Evolutionary conservation across 2,888 invertebrate species (phyloP).

Genomic region (Aquatica leii): DNA sequence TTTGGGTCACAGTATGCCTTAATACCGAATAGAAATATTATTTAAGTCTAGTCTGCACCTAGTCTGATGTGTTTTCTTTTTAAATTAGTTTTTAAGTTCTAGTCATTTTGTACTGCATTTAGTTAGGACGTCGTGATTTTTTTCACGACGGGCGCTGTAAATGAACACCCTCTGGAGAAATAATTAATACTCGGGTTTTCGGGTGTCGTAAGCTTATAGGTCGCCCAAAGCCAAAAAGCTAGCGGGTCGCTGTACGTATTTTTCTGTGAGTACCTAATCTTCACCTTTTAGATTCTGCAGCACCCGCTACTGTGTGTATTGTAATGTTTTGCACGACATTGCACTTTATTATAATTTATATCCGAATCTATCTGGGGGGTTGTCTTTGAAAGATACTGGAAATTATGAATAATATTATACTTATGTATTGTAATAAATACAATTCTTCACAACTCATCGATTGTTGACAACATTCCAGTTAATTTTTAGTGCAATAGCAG

Average conservation of each 20-base stretch:
- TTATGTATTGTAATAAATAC: slow-evolving; percentile 43
- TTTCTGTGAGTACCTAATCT: slow-evolving; percentile 43
- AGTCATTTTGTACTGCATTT: slow-evolving; percentile 50
- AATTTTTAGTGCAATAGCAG: slow-evolving; percentile 59
- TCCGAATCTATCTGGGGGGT: slow-evolving; percentile 41
- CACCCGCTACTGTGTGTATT: slow-evolving; percentile 53
- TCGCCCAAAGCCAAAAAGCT: slow-evolving; percentile 21
- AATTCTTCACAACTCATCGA: slow-evolving; percentile 48
- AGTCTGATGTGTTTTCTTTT: slow-evolving; percentile 50
- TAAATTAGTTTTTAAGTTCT: slow-evolving; percentile 51
- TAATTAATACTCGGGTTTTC: slow-evolving; percentile 31
- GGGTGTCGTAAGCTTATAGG: slow-evolving; percentile 19
- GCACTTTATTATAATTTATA: slow-evolving; percentile 51
- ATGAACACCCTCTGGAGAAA: slow-evolving; percentile 36
- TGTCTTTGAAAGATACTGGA: slow-evolving; percentile 33
- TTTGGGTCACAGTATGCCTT: slow-evolving; percentile 59
- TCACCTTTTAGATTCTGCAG: slow-evolving; percentile 45
- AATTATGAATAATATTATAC: slow-evolving; percentile 29
- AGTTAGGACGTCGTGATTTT: slow-evolving; percentile 38
- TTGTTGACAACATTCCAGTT: slow-evolving; percentile 48
- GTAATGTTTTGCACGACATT: slow-evolving; percentile 56
- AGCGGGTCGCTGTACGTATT: slow-evolving; percentile 45
- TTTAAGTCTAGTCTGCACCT: slow-evolving; percentile 58
- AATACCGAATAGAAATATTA: slow-evolving; percentile 50
- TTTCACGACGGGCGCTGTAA: slow-evolving; percentile 28